Conservation (phyloP, 2,797 vertebrate species). For the Pampus argenteus region DNA sequence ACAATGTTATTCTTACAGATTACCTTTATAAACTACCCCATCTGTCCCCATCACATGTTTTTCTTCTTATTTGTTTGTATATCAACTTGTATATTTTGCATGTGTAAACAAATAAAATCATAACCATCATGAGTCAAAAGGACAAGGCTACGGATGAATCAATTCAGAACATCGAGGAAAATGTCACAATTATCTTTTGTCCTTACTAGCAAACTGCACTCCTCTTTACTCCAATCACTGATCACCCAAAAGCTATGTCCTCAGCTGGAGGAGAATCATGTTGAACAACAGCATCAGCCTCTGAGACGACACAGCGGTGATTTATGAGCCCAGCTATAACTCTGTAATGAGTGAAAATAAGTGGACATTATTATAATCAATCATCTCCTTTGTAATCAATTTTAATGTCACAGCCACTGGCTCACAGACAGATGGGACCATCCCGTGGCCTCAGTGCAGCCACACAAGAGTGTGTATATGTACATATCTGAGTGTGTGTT, state of each 20-base stretch:
- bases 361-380: constrained; percentile 56
- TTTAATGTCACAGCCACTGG: constrained; percentile 51
- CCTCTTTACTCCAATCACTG: not conserved
- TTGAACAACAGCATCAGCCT: not conserved
- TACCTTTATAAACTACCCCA: no score
- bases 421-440: constrained; percentile 37
- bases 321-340: constrained; percentile 33
- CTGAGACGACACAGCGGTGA: constrained; percentile 34
- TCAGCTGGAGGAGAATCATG: not conserved
- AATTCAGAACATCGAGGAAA: not conserved
- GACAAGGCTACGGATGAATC: not conserved
- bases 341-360: constrained; percentile 23
- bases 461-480: not conserved
- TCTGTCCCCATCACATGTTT: no score
- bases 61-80: no score
- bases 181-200: no score
- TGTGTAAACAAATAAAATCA: no score
- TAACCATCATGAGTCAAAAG: no score
- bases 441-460: constrained; percentile 25
- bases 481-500: not conserved
- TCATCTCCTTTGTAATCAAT: constrained; percentile 52
- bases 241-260: not conserved
- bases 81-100: no score
- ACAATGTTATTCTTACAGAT: no score
- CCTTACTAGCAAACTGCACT: not conserved